Evolutionary conservation across 2,888 invertebrate species (phyloP), one percentile per base, ranked within the genome.

Genomic region (Antitype chi): DNA sequence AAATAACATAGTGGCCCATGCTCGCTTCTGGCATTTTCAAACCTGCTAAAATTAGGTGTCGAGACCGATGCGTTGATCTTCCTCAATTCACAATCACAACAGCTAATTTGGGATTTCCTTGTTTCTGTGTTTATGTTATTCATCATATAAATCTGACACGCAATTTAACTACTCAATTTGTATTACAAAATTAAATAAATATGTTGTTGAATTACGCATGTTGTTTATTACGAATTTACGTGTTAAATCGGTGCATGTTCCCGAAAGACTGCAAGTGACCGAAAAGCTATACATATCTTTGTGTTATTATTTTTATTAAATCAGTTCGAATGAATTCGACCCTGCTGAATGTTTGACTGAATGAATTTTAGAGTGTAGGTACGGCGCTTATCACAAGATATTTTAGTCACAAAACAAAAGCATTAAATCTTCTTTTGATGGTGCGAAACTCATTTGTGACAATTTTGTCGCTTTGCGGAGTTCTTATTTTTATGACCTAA

Each of bases 21-120:
- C 53, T 55, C 47, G 53, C 53, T 69, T 38, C 59, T 43, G 60
- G 60, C 72, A 70, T 80, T 64, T 76, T 67, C 80, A 74, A 87
- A 88, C 82, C 85, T 85, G 82, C 66, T 88, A 82, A 71, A 85
- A 81, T 76, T 87, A 88, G 79, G 69, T 60, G 72, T 20, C 43
- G 72, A 38, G 69, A 1, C 64, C 85, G 75, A 71, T 76, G 87
- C 89, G 76, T 85, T 85, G 87, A 87, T 88, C 76, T 80, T 81
- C 74, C 70, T 84, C 74, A 74, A 76, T 81, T 68, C 70, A 76
- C 60, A 76, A 70, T 66, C 81, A 70, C 53, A 63, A 62, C 76
- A 63, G 23, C 74, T 82, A 79, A 64, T 87, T 87, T 86, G 28
- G 72, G 78, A 75, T 69, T 64, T 78, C 47, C 55, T 57, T 69